phyloP scores from a whole-genome alignment of 2,888 invertebrate genomes.

The Penaeus monodon region DNA sequence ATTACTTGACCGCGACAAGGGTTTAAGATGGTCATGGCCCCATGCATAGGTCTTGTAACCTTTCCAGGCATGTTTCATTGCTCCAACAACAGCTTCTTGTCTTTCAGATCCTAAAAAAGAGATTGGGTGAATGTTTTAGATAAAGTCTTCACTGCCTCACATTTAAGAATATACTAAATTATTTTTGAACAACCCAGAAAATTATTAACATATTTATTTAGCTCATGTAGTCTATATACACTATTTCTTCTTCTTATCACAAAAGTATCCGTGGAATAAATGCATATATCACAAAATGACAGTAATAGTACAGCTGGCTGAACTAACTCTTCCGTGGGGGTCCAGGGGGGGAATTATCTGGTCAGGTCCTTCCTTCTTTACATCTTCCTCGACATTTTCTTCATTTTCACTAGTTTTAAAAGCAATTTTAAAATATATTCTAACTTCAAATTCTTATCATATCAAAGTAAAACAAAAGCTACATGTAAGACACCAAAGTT shows the following conservation, averaged over 20 bases:
- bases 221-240: too few relatives aligned
- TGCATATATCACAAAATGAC: background rate
- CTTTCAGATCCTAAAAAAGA: conserved; percentile 75
- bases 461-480: too few relatives aligned
- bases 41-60: conserved; percentile 95
- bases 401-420: conserved; percentile 12
- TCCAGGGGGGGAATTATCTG: conserved; percentile 66
- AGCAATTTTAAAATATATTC: too few relatives aligned
- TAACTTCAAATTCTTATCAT: too few relatives aligned
- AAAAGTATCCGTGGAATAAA: background rate
- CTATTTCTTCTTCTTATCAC: too few relatives aligned
- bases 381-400: conserved; percentile 21
- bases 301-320: background rate
- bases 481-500: too few relatives aligned
- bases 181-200: too few relatives aligned
- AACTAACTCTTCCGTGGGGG: conserved; percentile 67
- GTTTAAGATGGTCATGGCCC: conserved; percentile 96
- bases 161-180: too few relatives aligned
- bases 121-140: background rate
- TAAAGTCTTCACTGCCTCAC: too few relatives aligned
- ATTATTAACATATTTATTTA: too few relatives aligned
- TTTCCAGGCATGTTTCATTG: conserved; percentile 93
- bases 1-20: conserved; percentile 84
- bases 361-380: conserved; percentile 34
- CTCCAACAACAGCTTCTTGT: conserved; percentile 87